Percentiles rank a stretch among this genome's conserved stretches.
Evolutionary conservation across 2,113 vertebrate species (phyloP).

Genomic region (Arothron firmamentum): DNA sequence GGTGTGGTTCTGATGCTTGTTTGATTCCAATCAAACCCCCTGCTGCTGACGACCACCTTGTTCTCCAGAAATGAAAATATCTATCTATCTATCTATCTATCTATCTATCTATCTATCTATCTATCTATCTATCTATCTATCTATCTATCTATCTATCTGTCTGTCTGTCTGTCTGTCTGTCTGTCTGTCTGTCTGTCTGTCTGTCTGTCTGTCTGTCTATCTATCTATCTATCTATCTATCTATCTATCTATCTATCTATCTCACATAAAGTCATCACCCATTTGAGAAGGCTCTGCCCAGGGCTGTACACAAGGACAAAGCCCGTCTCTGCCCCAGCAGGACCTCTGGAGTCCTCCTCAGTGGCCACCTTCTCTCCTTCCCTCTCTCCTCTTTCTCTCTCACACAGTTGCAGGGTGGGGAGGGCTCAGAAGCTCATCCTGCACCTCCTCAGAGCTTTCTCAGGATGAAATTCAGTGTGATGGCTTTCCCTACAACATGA

Average conservation of each 20-base stretch:
- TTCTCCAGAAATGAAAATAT: constrained; percentile 55
- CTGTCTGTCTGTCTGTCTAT: no score
- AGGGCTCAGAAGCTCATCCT: constrained; percentile 51
- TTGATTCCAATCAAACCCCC: constrained; percentile 35
- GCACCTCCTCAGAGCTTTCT: constrained; percentile 50
- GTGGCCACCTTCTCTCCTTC: constrained; percentile 15
- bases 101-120: no score
- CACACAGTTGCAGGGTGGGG: constrained; percentile 1
- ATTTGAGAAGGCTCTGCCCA: constrained; percentile 47
- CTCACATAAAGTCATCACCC: constrained; percentile 42
- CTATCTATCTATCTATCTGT: neutral
- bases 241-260: neutral
- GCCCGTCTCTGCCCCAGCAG: constrained; percentile 41
- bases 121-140: no score
- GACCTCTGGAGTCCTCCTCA: constrained; percentile 44
- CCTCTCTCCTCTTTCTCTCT: neutral
- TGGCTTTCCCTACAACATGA: constrained; percentile 59
- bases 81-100: no score
- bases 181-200: constrained; percentile 5
- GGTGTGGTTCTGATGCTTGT: constrained; percentile 10
- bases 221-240: no score
- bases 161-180: constrained; percentile 20
- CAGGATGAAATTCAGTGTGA: constrained; percentile 57
- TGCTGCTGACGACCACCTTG: constrained; percentile 35
- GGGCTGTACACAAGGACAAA: constrained; percentile 42